Base-by-base conservation (phyloP, 2,888 invertebrate species). In the Rhopalosiphum nymphaeae region DNA sequence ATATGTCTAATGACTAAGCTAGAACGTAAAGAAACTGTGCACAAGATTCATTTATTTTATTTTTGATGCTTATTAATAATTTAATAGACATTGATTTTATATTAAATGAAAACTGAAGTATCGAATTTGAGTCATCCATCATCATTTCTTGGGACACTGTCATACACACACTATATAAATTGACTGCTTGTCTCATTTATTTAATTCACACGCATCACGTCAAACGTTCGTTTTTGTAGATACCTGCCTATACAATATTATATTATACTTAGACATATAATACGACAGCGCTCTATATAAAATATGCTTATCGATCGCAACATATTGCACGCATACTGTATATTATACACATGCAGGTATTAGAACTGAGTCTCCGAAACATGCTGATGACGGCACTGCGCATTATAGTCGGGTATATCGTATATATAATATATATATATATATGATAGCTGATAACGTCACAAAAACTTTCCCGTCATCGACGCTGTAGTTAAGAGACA, bases 381-480 rank as follows among this genome's bases (percentile, higher is more conserved):
- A 78, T 78, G 78, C 78, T 42, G 78, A 78, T 21, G 36, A 42
- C 78, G 36, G 78, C 36, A 36, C 78, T 36, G 78, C 36, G 78
- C 44, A 46, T 46, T 44, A 46, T 46, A 44, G 29, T 46, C 46
- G 29, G 16, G 46, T 86, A 29, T 11, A 46, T 86, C 44, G 11
- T 26, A 46, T 46, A n/a, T 53, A 53, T 53, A 46, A 53, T 53
- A 53, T 53, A 53, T 16, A 53, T 53, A 53, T 53, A 4, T 29
- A 86, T 29, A 46, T 29, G 29, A 86, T 46, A 86, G 49, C 53
- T 29, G 87, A 49, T 87, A 87, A 87, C 78, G 78, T 42, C 29
- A 21, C 26, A 44, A 89, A 53, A 89, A 84, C 84, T 89, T 89
- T 49, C 16, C 53, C 21, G 53, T 67, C 93, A 53, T 56, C 56